Conservation (phyloP, 2,888 invertebrate species). For the Rhagonycha lutea region DNA sequence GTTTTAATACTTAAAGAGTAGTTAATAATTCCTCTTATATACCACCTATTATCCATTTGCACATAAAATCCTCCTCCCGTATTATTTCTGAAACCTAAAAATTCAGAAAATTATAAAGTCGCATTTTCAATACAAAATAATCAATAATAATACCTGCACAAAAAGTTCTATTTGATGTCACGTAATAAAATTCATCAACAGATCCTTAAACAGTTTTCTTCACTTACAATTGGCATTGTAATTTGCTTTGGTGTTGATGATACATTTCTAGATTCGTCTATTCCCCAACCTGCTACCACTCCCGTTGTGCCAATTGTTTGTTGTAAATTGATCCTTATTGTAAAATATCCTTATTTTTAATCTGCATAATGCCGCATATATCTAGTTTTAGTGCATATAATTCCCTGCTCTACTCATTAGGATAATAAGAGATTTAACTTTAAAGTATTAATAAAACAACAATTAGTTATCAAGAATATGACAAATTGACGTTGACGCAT, state of each 20-base stretch:
- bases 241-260: conserved; percentile 59
- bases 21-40: conserved; percentile 58
- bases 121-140: neutral
- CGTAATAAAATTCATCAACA: conserved; percentile 45
- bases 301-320: conserved; percentile 50
- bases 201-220: conserved; percentile 60
- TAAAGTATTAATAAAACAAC: too few relatives aligned
- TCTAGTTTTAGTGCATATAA: too few relatives aligned
- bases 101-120: neutral
- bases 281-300: conserved; percentile 65
- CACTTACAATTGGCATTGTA: conserved; percentile 59
- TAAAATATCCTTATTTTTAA: too few relatives aligned
- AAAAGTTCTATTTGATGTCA: conserved; percentile 60
- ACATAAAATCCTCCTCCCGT: conserved; percentile 61
- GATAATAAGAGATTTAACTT: too few relatives aligned
- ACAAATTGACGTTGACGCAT: too few relatives aligned
- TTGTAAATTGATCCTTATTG: conserved; percentile 52
- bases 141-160: conserved; percentile 61
- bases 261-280: conserved; percentile 54
- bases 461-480: too few relatives aligned
- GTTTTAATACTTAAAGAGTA: conserved; percentile 51
- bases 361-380: too few relatives aligned
- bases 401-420: too few relatives aligned
- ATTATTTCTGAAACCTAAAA: conserved; percentile 57
- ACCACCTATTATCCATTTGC: conserved; percentile 56